Conservation (phyloP, 2,888 invertebrate genomes). For the Troides oblongomaculatus region DNA sequence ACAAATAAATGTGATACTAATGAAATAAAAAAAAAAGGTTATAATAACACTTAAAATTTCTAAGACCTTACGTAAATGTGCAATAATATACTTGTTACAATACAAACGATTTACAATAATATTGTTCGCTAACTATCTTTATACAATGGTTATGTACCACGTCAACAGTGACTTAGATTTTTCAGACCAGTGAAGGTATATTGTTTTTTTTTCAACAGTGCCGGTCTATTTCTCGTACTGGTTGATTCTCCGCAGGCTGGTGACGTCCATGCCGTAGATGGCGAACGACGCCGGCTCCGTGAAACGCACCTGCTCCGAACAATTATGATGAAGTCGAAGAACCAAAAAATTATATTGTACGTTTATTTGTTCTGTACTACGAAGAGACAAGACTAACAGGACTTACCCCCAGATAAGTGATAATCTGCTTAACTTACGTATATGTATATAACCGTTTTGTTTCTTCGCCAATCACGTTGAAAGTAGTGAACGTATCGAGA, state of each 20-base stretch:
- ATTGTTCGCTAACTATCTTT: not conserved
- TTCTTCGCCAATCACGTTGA: too few species aligned
- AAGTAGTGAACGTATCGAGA: too few species aligned
- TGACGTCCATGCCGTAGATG: conserved; percentile 70
- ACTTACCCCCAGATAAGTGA: too few species aligned
- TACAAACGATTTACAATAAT: conserved; percentile 17
- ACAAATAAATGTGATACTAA: too few species aligned
- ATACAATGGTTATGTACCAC: not conserved
- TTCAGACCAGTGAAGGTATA: not conserved
- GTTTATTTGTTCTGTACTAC: too few species aligned
- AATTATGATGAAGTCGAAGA: too few species aligned
- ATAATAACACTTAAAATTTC: conserved; percentile 9
- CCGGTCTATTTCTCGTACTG: conserved; percentile 52
- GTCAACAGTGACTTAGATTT: not conserved
- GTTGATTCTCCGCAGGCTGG: conserved; percentile 64
- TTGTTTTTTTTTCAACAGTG: not conserved
- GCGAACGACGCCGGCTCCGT: conserved; percentile 51
- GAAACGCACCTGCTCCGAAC: conserved; percentile 49
- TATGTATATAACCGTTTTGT: too few species aligned
- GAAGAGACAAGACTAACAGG: too few species aligned
- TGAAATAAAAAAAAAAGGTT: not conserved
- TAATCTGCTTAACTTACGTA: too few species aligned
- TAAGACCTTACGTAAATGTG: conserved; percentile 7
- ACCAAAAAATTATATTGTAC: too few species aligned
- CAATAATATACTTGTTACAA: conserved; percentile 8